These are phyloP conservation scores for Mechanitis messenoides DNA, from an alignment of 2,888 invertebrate species.

Conservation along the genomic window DNA sequence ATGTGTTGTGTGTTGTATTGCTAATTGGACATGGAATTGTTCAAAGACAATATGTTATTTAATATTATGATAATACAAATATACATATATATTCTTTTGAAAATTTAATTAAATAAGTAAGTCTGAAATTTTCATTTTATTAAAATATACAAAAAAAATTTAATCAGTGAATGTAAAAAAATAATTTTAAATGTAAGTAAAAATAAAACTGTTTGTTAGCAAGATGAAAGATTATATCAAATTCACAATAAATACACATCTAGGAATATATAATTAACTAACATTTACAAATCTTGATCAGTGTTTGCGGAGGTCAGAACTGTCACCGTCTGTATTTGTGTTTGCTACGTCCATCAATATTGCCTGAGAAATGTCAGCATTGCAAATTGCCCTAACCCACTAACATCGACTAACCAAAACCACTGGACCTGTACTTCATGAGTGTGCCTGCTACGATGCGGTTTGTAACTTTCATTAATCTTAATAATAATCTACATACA, in stretches of 20 bases:
- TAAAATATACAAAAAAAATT: too few species aligned
- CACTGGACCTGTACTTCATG: conserved; percentile 5
- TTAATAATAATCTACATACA: too few species aligned
- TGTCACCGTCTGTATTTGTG: conserved; percentile 3
- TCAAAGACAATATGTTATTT: neutral
- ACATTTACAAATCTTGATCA: conserved; percentile 5
- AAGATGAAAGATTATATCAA: neutral
- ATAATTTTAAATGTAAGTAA: too few species aligned
- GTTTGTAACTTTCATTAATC: too few species aligned
- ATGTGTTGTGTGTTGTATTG: neutral
- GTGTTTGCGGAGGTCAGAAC: conserved; percentile 1
- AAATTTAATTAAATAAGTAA: too few species aligned
- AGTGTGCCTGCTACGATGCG: neutral
- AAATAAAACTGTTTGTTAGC: too few species aligned
- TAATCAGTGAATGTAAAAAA: too few species aligned
- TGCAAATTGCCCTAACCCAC: conserved; percentile 27
- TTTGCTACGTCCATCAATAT: conserved; percentile 20
- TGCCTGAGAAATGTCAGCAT: conserved; percentile 23
- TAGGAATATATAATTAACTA: neutral
- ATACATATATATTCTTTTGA: neutral
- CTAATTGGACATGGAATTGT: neutral
- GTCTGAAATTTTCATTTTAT: too few species aligned
- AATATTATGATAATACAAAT: neutral
- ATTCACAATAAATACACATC: neutral
- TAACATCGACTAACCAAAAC: conserved; percentile 22